Evolutionary conservation across 2,797 vertebrate species (phyloP).

Genomic region (Brotula barbata): DNA sequence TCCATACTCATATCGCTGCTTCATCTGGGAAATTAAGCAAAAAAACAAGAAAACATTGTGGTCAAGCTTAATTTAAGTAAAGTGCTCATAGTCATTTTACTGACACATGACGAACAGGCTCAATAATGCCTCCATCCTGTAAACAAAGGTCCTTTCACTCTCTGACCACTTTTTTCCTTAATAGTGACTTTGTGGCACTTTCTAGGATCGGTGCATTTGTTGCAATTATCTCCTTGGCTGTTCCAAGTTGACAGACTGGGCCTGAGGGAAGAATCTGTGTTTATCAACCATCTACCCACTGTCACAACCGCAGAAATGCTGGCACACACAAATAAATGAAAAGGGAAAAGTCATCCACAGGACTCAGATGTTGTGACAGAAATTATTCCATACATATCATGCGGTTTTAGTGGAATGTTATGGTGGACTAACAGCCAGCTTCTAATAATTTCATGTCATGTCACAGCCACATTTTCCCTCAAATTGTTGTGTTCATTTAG

Average conservation of each 20-base stretch:
- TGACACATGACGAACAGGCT: conserved; percentile 32
- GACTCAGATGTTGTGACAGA: conserved; percentile 21
- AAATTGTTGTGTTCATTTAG: too few species aligned
- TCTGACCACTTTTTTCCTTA: conserved; percentile 48
- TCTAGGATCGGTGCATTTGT: conserved; percentile 42
- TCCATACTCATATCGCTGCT: conserved; percentile 19
- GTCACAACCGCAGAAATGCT: conserved; percentile 37
- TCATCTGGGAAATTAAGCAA: conserved; percentile 30
- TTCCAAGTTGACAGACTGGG: conserved; percentile 55
- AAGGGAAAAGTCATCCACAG: conserved; percentile 17
- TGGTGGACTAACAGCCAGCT: not conserved
- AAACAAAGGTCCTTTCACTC: conserved; percentile 50
- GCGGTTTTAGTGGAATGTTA: conserved; percentile 3
- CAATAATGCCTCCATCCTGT: conserved; percentile 51
- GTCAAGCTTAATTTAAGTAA: conserved; percentile 29
- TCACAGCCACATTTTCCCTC: not conserved
- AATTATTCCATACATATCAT: conserved; percentile 10
- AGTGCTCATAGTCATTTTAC: conserved; percentile 25
- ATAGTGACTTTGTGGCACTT: conserved; percentile 53
- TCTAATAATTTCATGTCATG: not conserved
- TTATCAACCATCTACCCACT: conserved; percentile 58
- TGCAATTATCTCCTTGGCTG: conserved; percentile 50
- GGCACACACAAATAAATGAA: conserved; percentile 33
- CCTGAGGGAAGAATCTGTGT: conserved; percentile 42
- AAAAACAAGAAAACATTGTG: too few species aligned